Evolutionary conservation across 2,797 vertebrate genomes (phyloP).

Genomic region (Peromyscus attwateri): DNA sequence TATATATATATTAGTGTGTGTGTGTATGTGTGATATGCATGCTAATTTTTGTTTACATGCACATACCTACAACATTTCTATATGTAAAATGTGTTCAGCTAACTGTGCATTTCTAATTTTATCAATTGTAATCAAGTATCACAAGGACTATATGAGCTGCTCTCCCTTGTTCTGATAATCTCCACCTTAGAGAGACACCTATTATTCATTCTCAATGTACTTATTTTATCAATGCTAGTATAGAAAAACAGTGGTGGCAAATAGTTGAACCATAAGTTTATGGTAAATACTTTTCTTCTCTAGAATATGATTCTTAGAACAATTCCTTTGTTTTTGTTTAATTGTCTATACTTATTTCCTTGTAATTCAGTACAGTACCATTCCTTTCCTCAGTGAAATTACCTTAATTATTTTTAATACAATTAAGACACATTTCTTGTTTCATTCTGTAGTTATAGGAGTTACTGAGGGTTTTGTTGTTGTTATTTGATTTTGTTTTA

Average conservation of each 20-base stretch:
- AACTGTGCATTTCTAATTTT: not conserved
- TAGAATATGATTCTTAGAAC: not conserved
- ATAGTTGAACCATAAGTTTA: not conserved
- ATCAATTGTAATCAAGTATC: not conserved
- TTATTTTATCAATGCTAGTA: not conserved
- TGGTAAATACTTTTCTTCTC: not conserved
- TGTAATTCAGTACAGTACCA: not conserved
- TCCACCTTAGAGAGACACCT: not conserved
- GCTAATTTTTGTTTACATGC: not conserved
- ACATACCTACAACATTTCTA: not conserved
- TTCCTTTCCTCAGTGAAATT: not conserved
- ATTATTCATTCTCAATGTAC: not conserved
- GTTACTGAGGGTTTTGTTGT: not conserved
- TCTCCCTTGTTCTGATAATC: not conserved
- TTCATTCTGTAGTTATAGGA: not conserved
- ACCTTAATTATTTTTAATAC: not conserved
- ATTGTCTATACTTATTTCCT: not conserved
- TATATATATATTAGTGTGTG: too few relatives aligned
- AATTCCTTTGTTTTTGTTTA: not conserved
- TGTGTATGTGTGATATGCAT: too few relatives aligned
- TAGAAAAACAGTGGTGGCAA: not conserved
- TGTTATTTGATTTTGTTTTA: not conserved
- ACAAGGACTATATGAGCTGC: not conserved
- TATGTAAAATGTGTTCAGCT: not conserved
- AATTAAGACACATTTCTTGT: not conserved